Conservation (phyloP, 2,797 vertebrate genomes). For the Gila robusta region DNA sequence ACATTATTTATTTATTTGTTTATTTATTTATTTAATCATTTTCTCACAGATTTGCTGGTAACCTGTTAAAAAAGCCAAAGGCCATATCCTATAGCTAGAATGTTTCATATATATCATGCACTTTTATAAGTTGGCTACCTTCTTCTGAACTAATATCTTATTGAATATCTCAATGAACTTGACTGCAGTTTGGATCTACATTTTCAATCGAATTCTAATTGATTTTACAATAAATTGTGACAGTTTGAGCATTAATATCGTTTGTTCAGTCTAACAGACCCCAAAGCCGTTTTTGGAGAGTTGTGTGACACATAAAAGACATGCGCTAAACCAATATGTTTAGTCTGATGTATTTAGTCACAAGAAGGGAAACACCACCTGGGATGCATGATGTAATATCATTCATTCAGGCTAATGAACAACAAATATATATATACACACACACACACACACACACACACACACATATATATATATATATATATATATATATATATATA, state of each 20-base stretch:
- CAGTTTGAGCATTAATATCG: neutral
- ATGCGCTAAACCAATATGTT: conserved; percentile 70
- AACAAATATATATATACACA: neutral
- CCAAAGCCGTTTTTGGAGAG: conserved; percentile 31
- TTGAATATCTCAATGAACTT: neutral
- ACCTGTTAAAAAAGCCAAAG: neutral
- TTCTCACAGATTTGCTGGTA: neutral
- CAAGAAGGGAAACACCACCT: conserved; percentile 74
- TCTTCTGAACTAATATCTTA: neutral
- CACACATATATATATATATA: neutral
- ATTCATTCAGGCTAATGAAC: conserved; percentile 47
- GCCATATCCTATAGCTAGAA: neutral
- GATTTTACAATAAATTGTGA: neutral
- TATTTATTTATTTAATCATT: neutral
- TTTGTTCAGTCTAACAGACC: conserved; percentile 1
- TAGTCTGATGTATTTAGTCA: conserved; percentile 71
- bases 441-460: too few species aligned
- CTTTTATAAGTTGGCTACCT: neutral
- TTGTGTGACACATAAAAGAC: conserved; percentile 50
- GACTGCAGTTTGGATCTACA: neutral
- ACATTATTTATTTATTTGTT: neutral
- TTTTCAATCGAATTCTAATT: neutral
- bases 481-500: neutral
- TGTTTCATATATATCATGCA: neutral
- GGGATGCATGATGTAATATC: conserved; percentile 52